Base-by-base conservation (phyloP, 2,888 invertebrate genomes). In the Poecilus cupreus region DNA sequence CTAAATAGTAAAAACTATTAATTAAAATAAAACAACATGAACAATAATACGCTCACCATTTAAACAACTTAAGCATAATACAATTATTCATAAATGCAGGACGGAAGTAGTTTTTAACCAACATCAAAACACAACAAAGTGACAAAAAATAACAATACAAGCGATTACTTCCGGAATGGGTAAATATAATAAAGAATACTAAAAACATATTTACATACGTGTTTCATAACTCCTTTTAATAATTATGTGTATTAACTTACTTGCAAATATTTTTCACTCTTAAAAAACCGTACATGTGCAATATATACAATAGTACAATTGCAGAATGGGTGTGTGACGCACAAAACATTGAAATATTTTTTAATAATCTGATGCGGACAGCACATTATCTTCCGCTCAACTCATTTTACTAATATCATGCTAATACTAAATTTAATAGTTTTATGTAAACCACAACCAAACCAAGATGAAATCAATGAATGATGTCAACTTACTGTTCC, bases 41-140 rank as follows among this genome's bases (percentile, higher is more conserved):
- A 60, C 26, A 26, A 60, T 22, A 54, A 54, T 18, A 13, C 49
- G 8, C 32, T 0, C 6, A 26, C 26, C 4, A 60, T 26, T 60
- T 60, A 60, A 13, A 60, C 60, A 60, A 11, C 26, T 60, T 24
- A 24, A 24, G 1, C 13, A 18, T 60, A 60, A 60, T 60, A 13
- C 13, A 60, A 60, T 60, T 60, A 60, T 60, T 60, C 26, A 60
- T 60, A 60, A 60, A 60, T 60, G 24, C 60, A 60, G 60, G 4
- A 22, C 60, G 60, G 60, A 60, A 24, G 26, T 60, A 60, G 11
- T 26, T 60, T 24, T 22, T 22, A 26, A 60, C 11, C n/a, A 3
- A 43, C 26, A 60, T 54, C 54, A 54, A 43, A 43, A 43, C 43
- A 43, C 11, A 11, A 43, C 13, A 43, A 22, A 22, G 60, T 60